These are phyloP conservation scores for Troilus luridus DNA, from an alignment of 2,888 invertebrate species.

Conservation along the genomic window DNA sequence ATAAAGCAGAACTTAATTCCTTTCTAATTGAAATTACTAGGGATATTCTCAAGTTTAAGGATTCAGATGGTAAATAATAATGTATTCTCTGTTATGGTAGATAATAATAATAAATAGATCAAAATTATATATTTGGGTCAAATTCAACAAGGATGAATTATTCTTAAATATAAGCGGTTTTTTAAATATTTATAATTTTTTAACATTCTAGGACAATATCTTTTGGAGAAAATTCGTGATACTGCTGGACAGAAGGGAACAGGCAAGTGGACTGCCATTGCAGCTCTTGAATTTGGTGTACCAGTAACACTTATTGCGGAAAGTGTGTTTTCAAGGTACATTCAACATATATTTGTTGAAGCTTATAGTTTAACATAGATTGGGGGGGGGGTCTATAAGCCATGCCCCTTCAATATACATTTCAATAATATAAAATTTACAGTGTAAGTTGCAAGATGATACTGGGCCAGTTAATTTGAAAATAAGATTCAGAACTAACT, in stretches of 20 bases:
- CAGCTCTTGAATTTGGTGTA: conserved; percentile 94
- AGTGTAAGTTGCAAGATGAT: too few relatives aligned
- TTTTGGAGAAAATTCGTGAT: conserved; percentile 94
- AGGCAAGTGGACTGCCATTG: conserved; percentile 99
- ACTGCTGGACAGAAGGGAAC: conserved; percentile 99
- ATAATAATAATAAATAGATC: background rate
- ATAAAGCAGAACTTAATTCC: conserved; percentile 94
- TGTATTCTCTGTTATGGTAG: background rate
- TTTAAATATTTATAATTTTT: background rate
- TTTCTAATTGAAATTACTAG: conserved; percentile 98
- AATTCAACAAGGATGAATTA: background rate
- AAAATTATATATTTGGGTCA: background rate
- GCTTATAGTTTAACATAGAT: background rate
- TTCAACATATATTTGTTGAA: background rate
- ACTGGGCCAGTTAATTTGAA: too few relatives aligned
- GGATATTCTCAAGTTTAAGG: conserved; percentile 93
- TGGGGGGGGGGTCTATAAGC: too few relatives aligned
- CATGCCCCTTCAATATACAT: too few relatives aligned
- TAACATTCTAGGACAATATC: conserved; percentile 73
- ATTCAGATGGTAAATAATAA: conserved; percentile 77
- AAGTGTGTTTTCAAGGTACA: conserved; percentile 83
- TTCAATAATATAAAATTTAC: too few relatives aligned
- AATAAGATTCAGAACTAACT: too few relatives aligned
- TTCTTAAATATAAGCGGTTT: background rate
- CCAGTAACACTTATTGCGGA: conserved; percentile 99